A percentile compares a stretch with the other conserved stretches of the same genome.
Conservation (phyloP, 2,888 invertebrate species). For the Eupithecia centaureata region DNA sequence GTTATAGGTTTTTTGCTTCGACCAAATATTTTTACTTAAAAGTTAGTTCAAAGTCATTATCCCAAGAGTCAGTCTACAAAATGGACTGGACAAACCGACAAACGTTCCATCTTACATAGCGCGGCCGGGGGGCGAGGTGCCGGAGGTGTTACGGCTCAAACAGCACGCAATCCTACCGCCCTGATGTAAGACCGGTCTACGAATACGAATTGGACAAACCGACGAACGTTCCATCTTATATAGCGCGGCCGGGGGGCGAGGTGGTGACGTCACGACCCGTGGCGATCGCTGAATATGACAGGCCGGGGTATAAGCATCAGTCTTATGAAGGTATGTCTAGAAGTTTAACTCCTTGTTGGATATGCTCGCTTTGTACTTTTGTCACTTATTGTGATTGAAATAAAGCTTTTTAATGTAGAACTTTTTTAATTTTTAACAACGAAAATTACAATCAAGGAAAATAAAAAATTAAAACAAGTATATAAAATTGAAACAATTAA, state of each 20-base stretch:
- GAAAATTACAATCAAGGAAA: too few relatives aligned
- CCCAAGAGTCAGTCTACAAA: constrained; percentile 78
- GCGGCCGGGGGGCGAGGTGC: constrained; percentile 63
- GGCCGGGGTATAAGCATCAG: constrained; percentile 55
- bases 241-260: constrained; percentile 62
- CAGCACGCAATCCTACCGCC: constrained; percentile 30
- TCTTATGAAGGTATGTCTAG: constrained; percentile 68
- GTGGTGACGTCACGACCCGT: constrained; percentile 72
- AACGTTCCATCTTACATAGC: constrained; percentile 67
- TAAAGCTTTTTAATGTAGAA: too few relatives aligned
- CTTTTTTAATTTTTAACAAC: too few relatives aligned
- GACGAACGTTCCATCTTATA: constrained; percentile 63
- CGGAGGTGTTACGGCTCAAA: constrained; percentile 41
- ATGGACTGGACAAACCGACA: constrained; percentile 62
- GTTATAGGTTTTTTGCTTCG: too few relatives aligned
- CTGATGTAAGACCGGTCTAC: constrained; percentile 70
- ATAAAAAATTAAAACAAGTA: too few relatives aligned
- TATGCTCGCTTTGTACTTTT: constrained; percentile 16
- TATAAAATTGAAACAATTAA: too few relatives aligned
- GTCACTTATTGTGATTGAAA: too few relatives aligned
- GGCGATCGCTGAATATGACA: constrained; percentile 62
- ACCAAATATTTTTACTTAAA: too few relatives aligned
- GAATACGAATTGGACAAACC: constrained; percentile 69
- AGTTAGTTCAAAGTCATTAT: too few relatives aligned
- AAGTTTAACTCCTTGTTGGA: neutral